Evolutionary conservation across 2,888 invertebrate species (phyloP), one percentile per base, ranked within the genome.

Genomic region (Caradrina kadenii): DNA sequence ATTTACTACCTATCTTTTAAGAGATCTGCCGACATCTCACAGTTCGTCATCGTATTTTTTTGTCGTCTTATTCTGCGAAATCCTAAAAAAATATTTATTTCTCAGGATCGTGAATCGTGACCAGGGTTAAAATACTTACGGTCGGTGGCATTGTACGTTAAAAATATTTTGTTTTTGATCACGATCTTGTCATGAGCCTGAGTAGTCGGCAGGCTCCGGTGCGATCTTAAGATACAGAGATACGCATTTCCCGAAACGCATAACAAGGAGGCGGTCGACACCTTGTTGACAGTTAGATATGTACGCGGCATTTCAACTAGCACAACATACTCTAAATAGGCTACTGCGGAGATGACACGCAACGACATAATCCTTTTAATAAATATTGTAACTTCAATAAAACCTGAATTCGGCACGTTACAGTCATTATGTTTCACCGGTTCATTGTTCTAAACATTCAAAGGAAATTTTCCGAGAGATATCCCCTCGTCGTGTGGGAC

Each of bases 391-490:
- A 63, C 65, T 65, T 67, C 53, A 69, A 72, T 74, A 70, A 70
- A 76, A 73, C 59, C 63, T 64, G 59, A 52, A 58, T 70, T 79
- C 78, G 78, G 73, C 64, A 76, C 59, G 75, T 74, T 45, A 45
- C 68, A 61, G 76, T 56, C 71, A 81, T 73, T 74, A 80, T 81
- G 71, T 86, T 85, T 73, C 77, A 81, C 66, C 84, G 88, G 95
- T 93, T 95, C 94, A 94, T 93, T 92, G 94, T 92, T 91, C 88
- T 88, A 86, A 88, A 87, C 84, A 85, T 77, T 79, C 85, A 86
- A 90, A 93, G 91, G 88, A 94, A 92, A 92, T 92, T 93, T 93
- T 92, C 93, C 88, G 91, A 91, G 91, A 94, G 90, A 93, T 92
- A 89, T 91, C 90, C 91, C 89, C 83, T 86, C 87, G 79, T 76